These are phyloP conservation scores for Pseudomyrmex pallidus DNA, from an alignment of 1,140 invertebrate species.

Conservation along the genomic window DNA sequence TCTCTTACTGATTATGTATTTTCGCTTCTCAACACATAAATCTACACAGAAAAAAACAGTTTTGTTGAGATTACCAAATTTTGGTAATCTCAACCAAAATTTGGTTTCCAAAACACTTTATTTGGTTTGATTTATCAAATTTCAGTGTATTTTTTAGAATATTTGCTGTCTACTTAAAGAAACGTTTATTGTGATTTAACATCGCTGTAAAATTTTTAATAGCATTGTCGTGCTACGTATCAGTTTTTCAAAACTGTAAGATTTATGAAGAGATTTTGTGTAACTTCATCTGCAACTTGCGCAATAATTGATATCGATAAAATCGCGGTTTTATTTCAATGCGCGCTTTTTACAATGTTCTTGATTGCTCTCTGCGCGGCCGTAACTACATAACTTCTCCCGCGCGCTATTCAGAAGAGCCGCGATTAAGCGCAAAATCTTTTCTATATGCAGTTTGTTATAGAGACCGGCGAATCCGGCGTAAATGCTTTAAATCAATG, in stretches of 20 bases:
- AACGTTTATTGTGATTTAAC: slow-evolving; percentile 14
- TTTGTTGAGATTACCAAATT: too few species aligned
- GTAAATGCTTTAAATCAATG: slow-evolving; percentile 67
- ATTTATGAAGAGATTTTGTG: not conserved
- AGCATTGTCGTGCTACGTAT: not conserved
- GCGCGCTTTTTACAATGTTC: slow-evolving; percentile 18
- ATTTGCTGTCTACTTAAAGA: not conserved
- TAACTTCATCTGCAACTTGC: not conserved
- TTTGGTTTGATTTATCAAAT: too few species aligned
- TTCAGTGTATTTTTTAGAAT: not conserved
- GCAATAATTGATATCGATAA: slow-evolving; percentile 13
- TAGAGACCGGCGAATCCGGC: slow-evolving; percentile 26
- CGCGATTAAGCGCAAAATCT: slow-evolving; percentile 64
- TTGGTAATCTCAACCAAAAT: too few species aligned
- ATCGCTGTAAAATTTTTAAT: not conserved
- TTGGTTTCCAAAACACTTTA: too few species aligned
- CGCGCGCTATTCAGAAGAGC: slow-evolving; percentile 52
- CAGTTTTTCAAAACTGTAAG: not conserved
- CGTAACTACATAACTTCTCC: slow-evolving; percentile 30
- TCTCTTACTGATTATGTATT: slow-evolving; percentile 22
- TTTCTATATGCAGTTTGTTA: slow-evolving; percentile 71
- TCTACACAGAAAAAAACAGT: too few species aligned
- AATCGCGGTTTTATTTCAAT: slow-evolving; percentile 13
- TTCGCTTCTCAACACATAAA: not conserved
- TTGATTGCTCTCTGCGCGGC: not conserved